Percentiles rank a stretch among this genome's conserved stretches.
phyloP scores from a whole-genome alignment of 2,113 vertebrate genomes.

The Sinocyclocheilus anophthalmus region DNA sequence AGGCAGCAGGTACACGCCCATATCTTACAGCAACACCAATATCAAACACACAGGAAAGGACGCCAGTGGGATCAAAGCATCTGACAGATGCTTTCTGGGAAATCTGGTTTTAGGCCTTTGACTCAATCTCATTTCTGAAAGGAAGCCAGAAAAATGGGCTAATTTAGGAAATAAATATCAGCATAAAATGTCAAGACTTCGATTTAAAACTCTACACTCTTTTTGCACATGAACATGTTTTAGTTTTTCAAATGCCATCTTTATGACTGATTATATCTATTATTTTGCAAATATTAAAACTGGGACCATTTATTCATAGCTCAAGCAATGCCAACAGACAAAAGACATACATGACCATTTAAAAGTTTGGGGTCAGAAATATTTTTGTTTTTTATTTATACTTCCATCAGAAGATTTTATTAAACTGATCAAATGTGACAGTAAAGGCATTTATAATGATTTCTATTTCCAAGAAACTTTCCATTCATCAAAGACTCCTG shows the following conservation, averaged over 20 bases:
- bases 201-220: neutral
- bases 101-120: neutral
- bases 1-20: constrained; percentile 20
- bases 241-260: neutral
- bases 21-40: constrained; percentile 16
- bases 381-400: too few relatives aligned
- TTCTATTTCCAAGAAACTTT: too few relatives aligned
- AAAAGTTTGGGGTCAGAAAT: too few relatives aligned
- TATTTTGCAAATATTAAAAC: neutral
- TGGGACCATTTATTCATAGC: too few relatives aligned
- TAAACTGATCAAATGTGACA: too few relatives aligned
- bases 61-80: neutral
- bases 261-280: neutral
- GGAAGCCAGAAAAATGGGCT: neutral
- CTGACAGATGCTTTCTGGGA: constrained; percentile 4
- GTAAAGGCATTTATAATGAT: too few relatives aligned
- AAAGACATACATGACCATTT: too few relatives aligned
- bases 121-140: neutral
- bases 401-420: too few relatives aligned
- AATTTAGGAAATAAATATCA: neutral
- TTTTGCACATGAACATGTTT: neutral
- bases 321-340: too few relatives aligned
- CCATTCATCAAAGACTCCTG: too few relatives aligned
- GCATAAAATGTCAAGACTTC: neutral
- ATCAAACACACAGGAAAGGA: constrained; percentile 17